Evolutionary conservation across 2,888 invertebrate species (phyloP), one percentile per base, ranked within the genome.

Genomic region (Priapulus caudatus): DNA sequence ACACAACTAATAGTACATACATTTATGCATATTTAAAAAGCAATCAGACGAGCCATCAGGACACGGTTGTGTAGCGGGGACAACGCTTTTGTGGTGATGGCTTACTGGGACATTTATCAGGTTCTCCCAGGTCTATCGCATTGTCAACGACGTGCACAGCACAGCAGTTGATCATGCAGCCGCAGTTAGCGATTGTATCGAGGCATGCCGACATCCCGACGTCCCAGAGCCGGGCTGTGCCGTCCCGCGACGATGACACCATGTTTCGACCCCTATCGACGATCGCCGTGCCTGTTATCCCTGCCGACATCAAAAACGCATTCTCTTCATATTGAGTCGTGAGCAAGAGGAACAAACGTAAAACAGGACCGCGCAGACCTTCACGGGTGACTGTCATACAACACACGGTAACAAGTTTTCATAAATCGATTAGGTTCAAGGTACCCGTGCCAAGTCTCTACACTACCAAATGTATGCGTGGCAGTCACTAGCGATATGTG

Each of bases 241-340:
- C 83, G 74, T 84, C 84, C 62, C 80, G 79, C 67, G 81, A 80
- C 44, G 79, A 80, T 50, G 83, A 80, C 48, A 84, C 70, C 44
- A 84, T 72, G 71, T 84, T 83, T 58, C 79, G 74, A 49, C 84
- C 84, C 58, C 76, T 75, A 23, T 81, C 83, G 51, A 84, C 70
- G 54, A 83, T 77, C 49, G 72, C 74, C 23, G 80, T 64, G 69
- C 82, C 83, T 45, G 74, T 72, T 3, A 84, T 69, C 20, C 80
- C 77, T 76, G 50, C n/a, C n/a, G 16, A 15, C 15, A 16, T 15
- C 46, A 22, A 16, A 45, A 3, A 52, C 18, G 16, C 23, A 20
- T 23, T 48, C 24, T 4, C 49, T 43, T 16, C 23, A 15, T 15
- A 33, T 10, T 33, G 33, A 33, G 10, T 45, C 18, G 10, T 45